Percentiles rank a stretch among this genome's conserved stretches.
These are phyloP conservation scores for Rhingia campestris DNA, from an alignment of 2,888 invertebrate genomes.

Conservation along the genomic window DNA sequence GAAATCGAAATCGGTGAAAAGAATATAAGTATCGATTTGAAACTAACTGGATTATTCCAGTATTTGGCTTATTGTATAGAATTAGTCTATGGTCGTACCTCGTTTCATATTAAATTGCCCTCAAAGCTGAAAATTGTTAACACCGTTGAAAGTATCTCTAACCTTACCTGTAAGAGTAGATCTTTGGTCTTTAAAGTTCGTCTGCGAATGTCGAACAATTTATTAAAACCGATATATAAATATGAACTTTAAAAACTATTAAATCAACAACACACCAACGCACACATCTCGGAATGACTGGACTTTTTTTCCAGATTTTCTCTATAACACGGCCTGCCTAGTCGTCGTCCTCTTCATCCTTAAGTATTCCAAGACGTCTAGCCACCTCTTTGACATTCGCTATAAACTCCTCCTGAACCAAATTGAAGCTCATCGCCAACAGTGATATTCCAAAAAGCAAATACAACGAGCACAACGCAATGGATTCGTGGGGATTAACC, in stretches of 20 bases:
- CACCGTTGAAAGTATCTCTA: too few relatives aligned
- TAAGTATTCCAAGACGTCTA: conserved; percentile 93
- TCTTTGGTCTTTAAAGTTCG: too few relatives aligned
- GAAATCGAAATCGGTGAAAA: too few relatives aligned
- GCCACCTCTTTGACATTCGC: conserved; percentile 94
- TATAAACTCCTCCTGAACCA: conserved; percentile 96
- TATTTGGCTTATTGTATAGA: too few relatives aligned
- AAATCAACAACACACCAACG: conserved; percentile 15
- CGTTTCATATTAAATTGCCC: too few relatives aligned
- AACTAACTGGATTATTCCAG: too few relatives aligned
- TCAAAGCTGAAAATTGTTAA: too few relatives aligned
- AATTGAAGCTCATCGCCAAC: conserved; percentile 97
- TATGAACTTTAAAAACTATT: not conserved
- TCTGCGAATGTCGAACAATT: too few relatives aligned
- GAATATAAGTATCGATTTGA: too few relatives aligned
- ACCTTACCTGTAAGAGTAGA: too few relatives aligned
- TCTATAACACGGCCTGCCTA: conserved; percentile 10
- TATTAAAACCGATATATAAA: not conserved
- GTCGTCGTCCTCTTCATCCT: conserved; percentile 87
- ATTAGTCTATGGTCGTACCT: too few relatives aligned
- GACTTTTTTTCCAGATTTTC: conserved; percentile 2
- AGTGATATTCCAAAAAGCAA: conserved; percentile 96
- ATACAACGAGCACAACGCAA: conserved; percentile 95
- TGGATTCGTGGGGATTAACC: conserved; percentile 82
- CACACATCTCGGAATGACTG: conserved; percentile 43